Evolutionary conservation across 53 echinoderm and acorn worm species (phyloP).

Genomic region (Luidia sarsii): DNA sequence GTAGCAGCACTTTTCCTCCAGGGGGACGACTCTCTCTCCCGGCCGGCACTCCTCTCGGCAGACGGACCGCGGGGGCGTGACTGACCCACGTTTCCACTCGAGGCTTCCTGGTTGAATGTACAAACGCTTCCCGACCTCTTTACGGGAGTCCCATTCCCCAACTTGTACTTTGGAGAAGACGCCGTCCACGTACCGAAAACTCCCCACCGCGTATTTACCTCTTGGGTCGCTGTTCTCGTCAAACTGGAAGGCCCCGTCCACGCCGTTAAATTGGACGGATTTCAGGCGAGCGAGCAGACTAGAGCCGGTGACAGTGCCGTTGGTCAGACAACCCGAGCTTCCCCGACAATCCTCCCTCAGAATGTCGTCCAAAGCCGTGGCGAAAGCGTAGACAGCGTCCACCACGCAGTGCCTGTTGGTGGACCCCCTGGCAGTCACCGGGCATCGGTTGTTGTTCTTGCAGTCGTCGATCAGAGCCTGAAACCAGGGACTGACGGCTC

Average conservation of each 20-base stretch:
- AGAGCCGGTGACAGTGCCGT: conserved; percentile 30
- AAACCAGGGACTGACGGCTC: conserved; percentile 10
- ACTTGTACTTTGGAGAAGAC: background rate
- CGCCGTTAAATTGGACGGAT: conserved; percentile 29
- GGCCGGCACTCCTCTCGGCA: conserved; percentile 32
- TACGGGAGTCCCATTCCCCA: conserved; percentile 49
- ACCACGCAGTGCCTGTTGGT: background rate
- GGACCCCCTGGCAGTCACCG: no score
- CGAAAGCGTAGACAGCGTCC: conserved; percentile 46
- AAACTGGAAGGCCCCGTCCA: conserved; percentile 44
- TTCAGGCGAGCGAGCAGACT: conserved; percentile 31
- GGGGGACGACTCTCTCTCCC: conserved; percentile 44
- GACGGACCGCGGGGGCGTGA: conserved; percentile 32
- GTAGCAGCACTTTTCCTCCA: conserved; percentile 52
- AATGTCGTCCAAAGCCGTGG: conserved; percentile 39
- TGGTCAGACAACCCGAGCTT: background rate
- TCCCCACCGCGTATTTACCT: conserved; percentile 49
- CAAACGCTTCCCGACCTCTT: background rate
- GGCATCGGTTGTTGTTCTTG: background rate
- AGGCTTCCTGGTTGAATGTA: background rate
- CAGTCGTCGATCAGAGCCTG: background rate
- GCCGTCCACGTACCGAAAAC: conserved; percentile 15
- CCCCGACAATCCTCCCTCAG: conserved; percentile 43
- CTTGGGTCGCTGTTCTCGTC: conserved; percentile 56
- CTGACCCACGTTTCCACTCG: background rate